Evolutionary conservation across 2,113 vertebrate species (phyloP).

Genomic region (Naja naja): DNA sequence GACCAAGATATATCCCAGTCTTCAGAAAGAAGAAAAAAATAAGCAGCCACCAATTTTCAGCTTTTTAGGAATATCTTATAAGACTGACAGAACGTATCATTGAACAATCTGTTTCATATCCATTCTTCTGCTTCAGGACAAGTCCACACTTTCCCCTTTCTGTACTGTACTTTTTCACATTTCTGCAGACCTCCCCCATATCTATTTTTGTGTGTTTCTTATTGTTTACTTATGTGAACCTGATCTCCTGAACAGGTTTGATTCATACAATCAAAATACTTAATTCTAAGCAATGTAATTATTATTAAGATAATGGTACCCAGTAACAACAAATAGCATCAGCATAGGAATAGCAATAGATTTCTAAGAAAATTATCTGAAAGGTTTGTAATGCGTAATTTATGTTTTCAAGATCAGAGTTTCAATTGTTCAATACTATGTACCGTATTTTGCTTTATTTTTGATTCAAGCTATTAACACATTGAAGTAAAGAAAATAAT

Average conservation of each 20-base stretch:
- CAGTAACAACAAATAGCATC: background rate
- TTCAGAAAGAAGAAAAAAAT: background rate
- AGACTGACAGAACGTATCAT: background rate
- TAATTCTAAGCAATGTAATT: background rate
- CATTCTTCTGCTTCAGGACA: background rate
- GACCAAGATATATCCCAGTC: background rate
- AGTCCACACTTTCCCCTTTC: background rate
- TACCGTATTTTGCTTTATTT: conserved; percentile 24
- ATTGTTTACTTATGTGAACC: background rate
- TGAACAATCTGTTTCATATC: background rate
- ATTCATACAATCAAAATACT: background rate
- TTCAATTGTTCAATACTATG: conserved; percentile 25
- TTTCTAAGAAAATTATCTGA: conserved; percentile 4
- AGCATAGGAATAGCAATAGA: background rate
- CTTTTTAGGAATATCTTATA: background rate
- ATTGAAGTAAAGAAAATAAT: conserved; percentile 44
- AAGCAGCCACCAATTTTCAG: background rate
- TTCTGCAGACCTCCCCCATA: background rate
- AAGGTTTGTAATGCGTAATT: background rate
- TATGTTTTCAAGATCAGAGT: background rate
- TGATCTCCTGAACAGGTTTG: background rate
- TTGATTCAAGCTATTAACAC: conserved; percentile 37
- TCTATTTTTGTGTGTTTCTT: background rate
- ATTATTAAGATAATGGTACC: background rate
- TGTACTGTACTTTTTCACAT: background rate